Evolutionary conservation across 2,888 invertebrate genomes (phyloP), one percentile per base, ranked within the genome.

Genomic region (Drosophila phalerata): DNA sequence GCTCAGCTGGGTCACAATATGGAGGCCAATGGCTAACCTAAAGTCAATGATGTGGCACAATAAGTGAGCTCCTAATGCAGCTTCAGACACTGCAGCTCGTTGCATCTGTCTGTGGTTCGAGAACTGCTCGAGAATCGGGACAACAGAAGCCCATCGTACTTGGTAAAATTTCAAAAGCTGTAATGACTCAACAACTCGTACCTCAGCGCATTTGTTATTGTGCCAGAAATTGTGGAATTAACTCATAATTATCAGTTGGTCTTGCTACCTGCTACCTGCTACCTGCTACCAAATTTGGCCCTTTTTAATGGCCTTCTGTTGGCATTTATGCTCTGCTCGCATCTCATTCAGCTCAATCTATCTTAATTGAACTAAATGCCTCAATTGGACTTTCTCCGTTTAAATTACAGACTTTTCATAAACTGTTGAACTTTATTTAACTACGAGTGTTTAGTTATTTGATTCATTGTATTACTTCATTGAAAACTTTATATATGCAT

Each of bases 21-120:
- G 32, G 38, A 22, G 49, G 55, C 42, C 53, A 55, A 48, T 34
- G 15, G 22, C 10, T 57, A 43, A 13, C 22, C 37, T n/a, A 47
- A 66, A 56, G 38, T 48, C 56, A 40, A 62, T 62, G 67, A 67
- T 62, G 67, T 55, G 42, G 48, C 62, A 48, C 53, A 55, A 60
- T 66, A 37, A 55, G 58, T 55, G 55, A 28, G 28, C 42, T 13
- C 53, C n/a, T 15, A 62, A 61, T 67, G 60, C 69, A 56, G 32
- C 60, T 56, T 11, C 37, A 42, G 45, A 37, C 17, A 49, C 22
- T 56, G 32, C 28, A 56, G n/a, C 5, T 19, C 28, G n/a, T 42
- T 66, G 67, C 60, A 49, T 25, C 28, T 38, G 32, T 9, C 17
- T 40, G 5, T 13, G 13, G 17, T 5, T n/a, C 28, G 19, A 28